A percentile compares a stretch with the other conserved stretches of the same genome.
phyloP scores from a whole-genome alignment of 2,888 invertebrate genomes.

The Diogma glabrata region DNA sequence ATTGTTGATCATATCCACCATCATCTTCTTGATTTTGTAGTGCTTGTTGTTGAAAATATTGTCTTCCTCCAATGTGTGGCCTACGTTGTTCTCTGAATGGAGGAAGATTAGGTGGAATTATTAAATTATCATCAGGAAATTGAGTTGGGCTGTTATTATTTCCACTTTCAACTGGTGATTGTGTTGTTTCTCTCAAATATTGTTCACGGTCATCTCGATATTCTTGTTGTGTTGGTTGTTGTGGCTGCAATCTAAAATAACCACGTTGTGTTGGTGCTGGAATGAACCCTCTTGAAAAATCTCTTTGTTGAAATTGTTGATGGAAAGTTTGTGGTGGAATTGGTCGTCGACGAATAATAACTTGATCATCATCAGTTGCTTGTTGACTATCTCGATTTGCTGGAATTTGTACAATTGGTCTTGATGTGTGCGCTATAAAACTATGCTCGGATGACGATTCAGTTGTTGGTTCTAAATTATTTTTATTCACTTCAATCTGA shows the following conservation, averaged over 20 bases:
- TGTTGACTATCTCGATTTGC: slow-evolving; percentile 29
- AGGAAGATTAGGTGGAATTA: slow-evolving; percentile 8
- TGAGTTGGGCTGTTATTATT: background rate
- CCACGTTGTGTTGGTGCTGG: slow-evolving; percentile 28
- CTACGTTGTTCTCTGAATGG: slow-evolving; percentile 14
- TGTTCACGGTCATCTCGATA: slow-evolving; percentile 20
- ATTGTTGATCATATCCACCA: slow-evolving; percentile 22
- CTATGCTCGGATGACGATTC: slow-evolving; percentile 41
- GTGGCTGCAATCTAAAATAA: slow-evolving; percentile 2
- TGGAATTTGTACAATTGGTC: slow-evolving; percentile 38
- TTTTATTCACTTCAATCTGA: slow-evolving; percentile 31
- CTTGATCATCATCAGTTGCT: slow-evolving; percentile 15
- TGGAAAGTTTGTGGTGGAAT: slow-evolving; percentile 10
- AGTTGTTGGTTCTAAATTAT: slow-evolving; percentile 41
- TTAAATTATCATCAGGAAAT: slow-evolving; percentile 3
- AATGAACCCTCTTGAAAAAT: slow-evolving; percentile 37
- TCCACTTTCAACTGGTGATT: slow-evolving; percentile 11
- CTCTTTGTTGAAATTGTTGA: slow-evolving; percentile 22
- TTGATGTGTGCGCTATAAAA: slow-evolving; percentile 41
- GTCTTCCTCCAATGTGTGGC: slow-evolving; percentile 11
- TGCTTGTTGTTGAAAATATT: slow-evolving; percentile 10
- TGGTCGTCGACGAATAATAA: slow-evolving; percentile 14
- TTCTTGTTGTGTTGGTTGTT: slow-evolving; percentile 33
- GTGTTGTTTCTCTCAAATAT: slow-evolving; percentile 24
- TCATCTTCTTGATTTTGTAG: slow-evolving; percentile 24